These are phyloP conservation scores for Crossaster papposus DNA, from an alignment of 53 echinoderm and acorn worm species.

Conservation along the genomic window DNA sequence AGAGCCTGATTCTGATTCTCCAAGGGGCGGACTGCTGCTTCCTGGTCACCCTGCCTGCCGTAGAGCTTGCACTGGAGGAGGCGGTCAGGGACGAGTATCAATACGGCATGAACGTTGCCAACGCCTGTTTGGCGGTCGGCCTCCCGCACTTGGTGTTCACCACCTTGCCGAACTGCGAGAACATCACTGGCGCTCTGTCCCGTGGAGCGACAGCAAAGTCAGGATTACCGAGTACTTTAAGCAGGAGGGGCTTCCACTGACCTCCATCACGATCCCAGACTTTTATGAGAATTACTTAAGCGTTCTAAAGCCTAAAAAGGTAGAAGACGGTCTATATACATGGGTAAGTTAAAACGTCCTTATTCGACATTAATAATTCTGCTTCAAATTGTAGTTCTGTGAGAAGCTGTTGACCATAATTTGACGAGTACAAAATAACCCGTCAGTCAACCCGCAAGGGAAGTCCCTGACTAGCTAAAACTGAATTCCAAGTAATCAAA, in stretches of 20 bases:
- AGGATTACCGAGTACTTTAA: constrained; percentile 80
- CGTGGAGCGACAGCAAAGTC: constrained; percentile 82
- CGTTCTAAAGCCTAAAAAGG: constrained; percentile 62
- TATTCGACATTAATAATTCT: too few species aligned
- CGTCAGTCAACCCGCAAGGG: too few species aligned
- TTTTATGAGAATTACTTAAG: too few species aligned
- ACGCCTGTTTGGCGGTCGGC: constrained; percentile 73
- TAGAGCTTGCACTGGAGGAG: background rate
- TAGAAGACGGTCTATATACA: constrained; percentile 66
- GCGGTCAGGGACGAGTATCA: constrained; percentile 70
- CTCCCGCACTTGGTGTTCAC: constrained; percentile 80
- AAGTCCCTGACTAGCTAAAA: too few species aligned
- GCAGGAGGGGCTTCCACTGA: constrained; percentile 74
- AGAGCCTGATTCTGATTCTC: constrained; percentile 43
- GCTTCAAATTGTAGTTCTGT: too few species aligned
- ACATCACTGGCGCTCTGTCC: constrained; percentile 70
- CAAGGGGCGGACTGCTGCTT: constrained; percentile 37
- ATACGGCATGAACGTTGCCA: constrained; percentile 80
- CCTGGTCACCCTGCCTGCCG: constrained; percentile 14
- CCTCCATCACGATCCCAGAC: constrained; percentile 78
- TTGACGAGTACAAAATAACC: too few species aligned
- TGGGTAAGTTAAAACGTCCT: too few species aligned
- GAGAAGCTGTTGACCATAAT: too few species aligned
- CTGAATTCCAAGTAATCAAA: too few species aligned
- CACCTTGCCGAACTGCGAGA: constrained; percentile 67